Evolutionary conservation across 1,140 invertebrate species (phyloP), one percentile per base, ranked within the genome.

Genomic region (Formica exsecta): DNA sequence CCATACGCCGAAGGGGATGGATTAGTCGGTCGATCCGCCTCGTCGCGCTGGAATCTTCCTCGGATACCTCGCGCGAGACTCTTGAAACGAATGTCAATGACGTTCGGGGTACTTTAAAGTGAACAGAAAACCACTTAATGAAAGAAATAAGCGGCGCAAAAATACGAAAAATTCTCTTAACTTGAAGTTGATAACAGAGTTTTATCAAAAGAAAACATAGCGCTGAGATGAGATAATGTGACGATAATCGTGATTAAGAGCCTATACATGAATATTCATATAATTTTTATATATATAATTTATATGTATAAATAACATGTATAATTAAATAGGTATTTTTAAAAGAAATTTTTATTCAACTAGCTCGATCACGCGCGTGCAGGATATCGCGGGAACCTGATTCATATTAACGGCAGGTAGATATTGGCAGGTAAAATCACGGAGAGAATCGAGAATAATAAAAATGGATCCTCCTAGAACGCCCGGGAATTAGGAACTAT

Each of bases 1-100:
- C 93, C 92, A 93, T 94, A 94, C 93, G 93, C 93, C 93, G 93
- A 94, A 93, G 92, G 92, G 92, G 92, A 94, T 91, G 92, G 93
- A 94, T 94, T 93, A 93, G 93, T 92, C 83, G 89, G 62, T 65
- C 75, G 68, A 71, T 65, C 41, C 80, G 36, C 32, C 25, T 41
- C 38, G 62, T 54, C 74, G 74, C 29, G 41, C 54, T 65, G 75
- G 41, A 54, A 73, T 83, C 79, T 83, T 83, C 79, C 68, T 51
- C 29, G 79, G n/a, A 36, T 83, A 73, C 54, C 79, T 83, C 48
- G 38, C 68, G 54, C 79, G 36, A 74, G 54, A 29, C 25, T 73
- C 79, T 57, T 61, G 68, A 57, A 44, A 83, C 38, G 66, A 73
- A 44, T 83, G 79, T 29, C 79, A 41, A 6, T 83, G 79, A 83